A percentile compares a stretch with the other conserved stretches of the same genome.
Evolutionary conservation across 2,888 invertebrate genomes (phyloP).

Genomic region (Dendrolimus pini): DNA sequence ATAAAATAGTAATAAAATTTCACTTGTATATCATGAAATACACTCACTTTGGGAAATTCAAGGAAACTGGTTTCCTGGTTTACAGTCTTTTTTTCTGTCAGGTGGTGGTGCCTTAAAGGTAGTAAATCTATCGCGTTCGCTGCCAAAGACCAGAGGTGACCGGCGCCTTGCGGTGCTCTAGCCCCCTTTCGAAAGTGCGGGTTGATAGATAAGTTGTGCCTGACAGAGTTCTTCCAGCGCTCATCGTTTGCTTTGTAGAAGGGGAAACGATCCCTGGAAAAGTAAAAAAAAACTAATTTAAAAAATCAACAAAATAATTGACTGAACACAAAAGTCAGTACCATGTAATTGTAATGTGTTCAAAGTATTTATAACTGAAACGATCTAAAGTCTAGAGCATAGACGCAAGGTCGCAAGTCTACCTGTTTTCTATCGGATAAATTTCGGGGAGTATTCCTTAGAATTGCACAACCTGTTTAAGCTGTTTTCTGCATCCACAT

Average conservation of each 20-base stretch:
- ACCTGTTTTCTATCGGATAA: no score
- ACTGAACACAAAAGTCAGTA: no score
- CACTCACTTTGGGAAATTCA: not conserved
- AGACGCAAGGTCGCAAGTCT: no score
- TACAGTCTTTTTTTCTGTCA: conserved; percentile 28
- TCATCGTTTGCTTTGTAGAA: conserved; percentile 94
- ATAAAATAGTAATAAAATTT: no score
- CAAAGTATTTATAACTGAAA: no score
- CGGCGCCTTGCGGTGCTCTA: conserved; percentile 91
- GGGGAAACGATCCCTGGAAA: conserved; percentile 87
- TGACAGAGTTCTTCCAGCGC: conserved; percentile 94
- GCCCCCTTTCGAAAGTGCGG: conserved; percentile 92
- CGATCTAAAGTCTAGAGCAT: no score
- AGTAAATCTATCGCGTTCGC: conserved; percentile 70
- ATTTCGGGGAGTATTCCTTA: no score
- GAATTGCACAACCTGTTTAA: no score
- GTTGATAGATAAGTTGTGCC: conserved; percentile 94
- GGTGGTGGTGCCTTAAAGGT: conserved; percentile 39
- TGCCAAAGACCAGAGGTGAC: conserved; percentile 92
- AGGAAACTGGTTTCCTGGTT: not conserved
- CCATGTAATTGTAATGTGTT: no score
- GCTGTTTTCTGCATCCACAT: no score
- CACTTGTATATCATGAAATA: not conserved
- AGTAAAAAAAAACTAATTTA: not conserved
- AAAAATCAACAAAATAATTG: not conserved